Evolutionary conservation across 1,140 invertebrate species (phyloP), one percentile per base, ranked within the genome.

Genomic region (Zaprionus inermis): DNA sequence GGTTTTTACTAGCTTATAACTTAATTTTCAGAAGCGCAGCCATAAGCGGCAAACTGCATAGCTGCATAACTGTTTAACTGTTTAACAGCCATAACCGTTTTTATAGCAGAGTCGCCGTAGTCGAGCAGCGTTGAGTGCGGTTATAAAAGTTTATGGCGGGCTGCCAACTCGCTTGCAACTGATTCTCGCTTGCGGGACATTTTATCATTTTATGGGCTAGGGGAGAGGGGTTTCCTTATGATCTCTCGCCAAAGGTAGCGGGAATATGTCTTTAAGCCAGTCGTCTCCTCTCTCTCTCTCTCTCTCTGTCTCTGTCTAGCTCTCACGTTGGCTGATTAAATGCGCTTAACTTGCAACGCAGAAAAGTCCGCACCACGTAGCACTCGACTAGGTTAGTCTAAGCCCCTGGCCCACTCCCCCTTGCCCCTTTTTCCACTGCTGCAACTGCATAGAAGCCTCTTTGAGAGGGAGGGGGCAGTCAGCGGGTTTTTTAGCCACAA

Each of bases 261-360:
- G 36, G 36, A 6, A 38, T 1, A n/a, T 38, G n/a, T 38, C 5
- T 38, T n/a, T 14, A 38, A 38, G 5, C 38, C n/a, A n/a, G 18
- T 2, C 34, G 18, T 1, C 18, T 24, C 16, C 46, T 16, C 6
- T 24, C 46, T 34, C 16, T 49, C 18, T 24, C 18, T 51, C 9
- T n/a, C 7, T 24, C 46, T 24, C 7, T n/a, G 9, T 34, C 16
- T 24, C 18, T 34, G 7, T 34, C 46, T 20, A 3, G 11, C 44
- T 32, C 16, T 18, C 22, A 28, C 49, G 32, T 22, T 49, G 18
- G 41, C 12, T 55, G 32, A 60, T 60, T 60, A 38, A 69, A 60
- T 41, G 51, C 24, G 16, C 49, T 34, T 64, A 54, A 64, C 49
- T 55, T 20, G 16, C 30, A 55, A 14, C 7, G 20, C 46, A 52